Evolutionary conservation across 2,888 invertebrate genomes (phyloP), one percentile per base, ranked within the genome.

Genomic region (Nasonia oneida): DNA sequence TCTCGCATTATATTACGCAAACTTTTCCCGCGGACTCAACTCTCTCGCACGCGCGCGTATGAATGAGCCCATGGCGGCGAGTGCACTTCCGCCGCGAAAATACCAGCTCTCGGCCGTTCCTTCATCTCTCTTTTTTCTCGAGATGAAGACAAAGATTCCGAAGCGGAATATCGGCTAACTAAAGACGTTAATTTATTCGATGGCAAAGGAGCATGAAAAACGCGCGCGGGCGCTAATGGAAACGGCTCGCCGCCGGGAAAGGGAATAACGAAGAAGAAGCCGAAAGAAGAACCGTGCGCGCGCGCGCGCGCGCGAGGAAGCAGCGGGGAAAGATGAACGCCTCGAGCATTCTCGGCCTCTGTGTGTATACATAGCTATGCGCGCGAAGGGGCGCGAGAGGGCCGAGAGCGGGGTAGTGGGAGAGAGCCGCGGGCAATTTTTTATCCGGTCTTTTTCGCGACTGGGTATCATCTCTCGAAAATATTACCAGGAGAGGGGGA

Each of bases 181-280:
- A 90, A 92, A 91, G 91, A 91, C 91, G 90, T 92, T 92, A 92
- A 92, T 92, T 92, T 92, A 92, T 92, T 92, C 92, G 90, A 91
- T 90, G 90, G 90, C 88, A 88, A 89, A 89, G 89, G 87, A 88
- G 89, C 85, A 81, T 86, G 87, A 86, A 88, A 86, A 90, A 87
- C 87, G 83, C 75, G 83, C 74, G 85, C 5, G 71, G 76, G 75
- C 39, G 57, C 83, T 78, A 83, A 83, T 77, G 75, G 70, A 83
- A 83, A 83, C 29, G 29, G 23, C 71, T 18, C 29, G 1, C 3
- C 0, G 37, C 23, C 2, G 42, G 12, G n/a, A 42, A 23, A 67
- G 33, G 67, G 33, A 67, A 67, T 67, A 67, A 67, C 73, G 86
- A 74, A 47, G 67, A 80, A 82, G 80, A 81, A 80, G 73, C 42